Evolutionary conservation across 2,113 vertebrate species (phyloP).

Genomic region (Isichthys henryi): DNA sequence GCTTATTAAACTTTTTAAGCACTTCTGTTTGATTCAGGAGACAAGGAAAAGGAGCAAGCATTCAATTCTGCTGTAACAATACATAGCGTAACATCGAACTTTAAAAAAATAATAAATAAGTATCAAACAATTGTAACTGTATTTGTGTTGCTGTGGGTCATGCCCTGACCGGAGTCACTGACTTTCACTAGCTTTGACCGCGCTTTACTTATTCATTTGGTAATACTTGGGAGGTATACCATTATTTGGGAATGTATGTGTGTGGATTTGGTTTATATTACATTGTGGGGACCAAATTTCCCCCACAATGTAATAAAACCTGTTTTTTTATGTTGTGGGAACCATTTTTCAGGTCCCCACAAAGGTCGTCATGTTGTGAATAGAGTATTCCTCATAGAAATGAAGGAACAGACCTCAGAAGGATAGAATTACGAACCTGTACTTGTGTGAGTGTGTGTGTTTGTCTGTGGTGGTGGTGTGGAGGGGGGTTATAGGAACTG

Average conservation of each 20-base stretch:
- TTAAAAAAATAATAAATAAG: conserved; percentile 24
- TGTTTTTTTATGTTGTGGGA: too few relatives aligned
- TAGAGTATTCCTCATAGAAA: too few relatives aligned
- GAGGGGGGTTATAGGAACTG: neutral
- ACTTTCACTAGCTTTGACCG: neutral
- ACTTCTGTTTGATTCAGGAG: conserved; percentile 32
- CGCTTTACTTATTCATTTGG: neutral
- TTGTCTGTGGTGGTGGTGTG: neutral
- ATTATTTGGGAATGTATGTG: neutral
- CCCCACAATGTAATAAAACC: too few relatives aligned
- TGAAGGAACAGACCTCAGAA: too few relatives aligned
- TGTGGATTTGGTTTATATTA: too few relatives aligned
- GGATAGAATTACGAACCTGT: too few relatives aligned
- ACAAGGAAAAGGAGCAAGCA: conserved; percentile 34
- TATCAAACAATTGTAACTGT: conserved; percentile 24
- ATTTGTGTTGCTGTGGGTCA: conserved; percentile 36
- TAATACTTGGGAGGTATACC: neutral
- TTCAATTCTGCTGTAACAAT: conserved; percentile 43
- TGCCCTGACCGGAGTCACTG: conserved; percentile 14
- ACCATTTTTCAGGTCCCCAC: too few relatives aligned
- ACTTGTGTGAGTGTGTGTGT: neutral
- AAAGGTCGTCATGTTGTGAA: too few relatives aligned
- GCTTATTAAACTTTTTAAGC: conserved; percentile 51
- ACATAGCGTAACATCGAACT: conserved; percentile 40
- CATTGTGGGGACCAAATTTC: too few relatives aligned